Evolutionary conservation across 2,888 invertebrate genomes (phyloP).

Genomic region (Eupeodes latifasciatus): DNA sequence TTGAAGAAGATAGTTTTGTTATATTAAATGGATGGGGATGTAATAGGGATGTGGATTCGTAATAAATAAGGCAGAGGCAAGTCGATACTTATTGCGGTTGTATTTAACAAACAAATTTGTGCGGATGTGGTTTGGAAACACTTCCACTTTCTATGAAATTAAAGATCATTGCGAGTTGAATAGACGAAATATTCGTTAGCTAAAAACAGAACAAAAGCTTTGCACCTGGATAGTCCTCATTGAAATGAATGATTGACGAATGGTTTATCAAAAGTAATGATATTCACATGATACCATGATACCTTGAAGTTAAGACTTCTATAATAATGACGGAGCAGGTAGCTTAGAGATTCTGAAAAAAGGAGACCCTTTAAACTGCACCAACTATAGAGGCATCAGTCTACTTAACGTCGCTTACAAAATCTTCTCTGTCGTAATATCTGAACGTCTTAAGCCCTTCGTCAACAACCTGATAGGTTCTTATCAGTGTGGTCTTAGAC

Average conservation of each 20-base stretch:
- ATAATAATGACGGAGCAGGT: too few species aligned
- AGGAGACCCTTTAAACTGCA: too few species aligned
- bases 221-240: neutral
- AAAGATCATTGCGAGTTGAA: neutral
- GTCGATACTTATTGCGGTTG: constrained; percentile 54
- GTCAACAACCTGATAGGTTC: too few species aligned
- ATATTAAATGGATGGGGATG: constrained; percentile 11
- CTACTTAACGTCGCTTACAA: too few species aligned
- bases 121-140: constrained; percentile 32
- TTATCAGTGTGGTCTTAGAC: too few species aligned
- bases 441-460: too few species aligned
- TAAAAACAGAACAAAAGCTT: neutral
- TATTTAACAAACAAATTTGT: constrained; percentile 36
- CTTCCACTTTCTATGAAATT: constrained; percentile 63
- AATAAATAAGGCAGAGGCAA: neutral
- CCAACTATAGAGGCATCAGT: too few species aligned
- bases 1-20: constrained; percentile 59
- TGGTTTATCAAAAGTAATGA: too few species aligned
- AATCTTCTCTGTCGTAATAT: too few species aligned
- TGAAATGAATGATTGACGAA: neutral
- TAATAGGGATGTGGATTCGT: neutral
- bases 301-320: too few species aligned
- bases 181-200: neutral
- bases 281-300: too few species aligned
- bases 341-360: too few species aligned